Evolutionary conservation across 2,797 vertebrate species (phyloP).

Genomic region (Champsocephalus gunnari): DNA sequence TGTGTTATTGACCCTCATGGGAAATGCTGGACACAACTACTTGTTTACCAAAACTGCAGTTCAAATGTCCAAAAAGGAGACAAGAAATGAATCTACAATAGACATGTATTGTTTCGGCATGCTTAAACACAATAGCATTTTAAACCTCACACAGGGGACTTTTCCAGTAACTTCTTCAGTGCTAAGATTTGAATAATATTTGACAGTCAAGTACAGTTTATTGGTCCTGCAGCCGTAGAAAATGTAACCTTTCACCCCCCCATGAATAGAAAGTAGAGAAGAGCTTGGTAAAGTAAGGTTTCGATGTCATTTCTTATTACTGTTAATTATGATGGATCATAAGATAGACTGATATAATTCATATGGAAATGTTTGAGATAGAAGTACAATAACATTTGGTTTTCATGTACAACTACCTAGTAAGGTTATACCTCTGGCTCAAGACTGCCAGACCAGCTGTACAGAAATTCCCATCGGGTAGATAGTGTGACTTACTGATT

Average conservation of each 20-base stretch:
- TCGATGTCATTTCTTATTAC: background rate
- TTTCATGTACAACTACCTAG: background rate
- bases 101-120: background rate
- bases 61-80: constrained; percentile 21
- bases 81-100: constrained; percentile 16
- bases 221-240: background rate
- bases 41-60: background rate
- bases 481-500: constrained; percentile 6
- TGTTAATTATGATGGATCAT: background rate
- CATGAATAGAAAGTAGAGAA: constrained; percentile 3
- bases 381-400: background rate
- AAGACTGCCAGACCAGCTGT: constrained; percentile 20
- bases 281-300: background rate
- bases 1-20: constrained; percentile 22
- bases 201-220: background rate
- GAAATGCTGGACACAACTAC: constrained; percentile 12
- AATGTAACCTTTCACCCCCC: constrained; percentile 2
- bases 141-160: background rate
- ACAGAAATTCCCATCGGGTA: background rate
- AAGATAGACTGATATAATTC: background rate
- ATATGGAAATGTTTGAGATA: constrained; percentile 1
- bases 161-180: background rate
- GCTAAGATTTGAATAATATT: background rate
- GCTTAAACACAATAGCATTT: background rate
- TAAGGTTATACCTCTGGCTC: background rate